Conservation (phyloP, 2,888 invertebrate species). For the Resseliella maxima region DNA sequence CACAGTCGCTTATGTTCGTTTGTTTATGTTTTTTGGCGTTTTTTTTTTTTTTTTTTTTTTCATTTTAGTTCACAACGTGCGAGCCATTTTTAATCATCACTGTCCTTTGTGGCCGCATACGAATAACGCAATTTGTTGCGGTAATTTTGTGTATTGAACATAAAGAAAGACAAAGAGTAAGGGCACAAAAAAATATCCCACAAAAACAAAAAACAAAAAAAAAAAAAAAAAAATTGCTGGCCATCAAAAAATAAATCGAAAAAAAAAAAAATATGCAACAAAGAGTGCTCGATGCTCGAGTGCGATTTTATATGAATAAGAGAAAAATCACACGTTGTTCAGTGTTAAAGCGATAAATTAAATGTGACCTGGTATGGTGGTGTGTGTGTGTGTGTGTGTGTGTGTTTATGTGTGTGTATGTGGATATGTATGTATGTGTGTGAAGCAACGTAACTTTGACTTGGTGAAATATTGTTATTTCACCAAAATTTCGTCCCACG, state of each 20-base stretch:
- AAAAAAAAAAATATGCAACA: not conserved
- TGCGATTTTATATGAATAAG: too few species aligned
- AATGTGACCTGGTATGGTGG: not conserved
- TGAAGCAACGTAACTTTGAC: not conserved
- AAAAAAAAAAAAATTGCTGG: too few species aligned
- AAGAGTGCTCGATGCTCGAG: not conserved
- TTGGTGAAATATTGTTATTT: conserved; percentile 42
- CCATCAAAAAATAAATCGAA: not conserved
- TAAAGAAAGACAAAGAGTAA: not conserved
- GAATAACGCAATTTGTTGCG: conserved; percentile 31
- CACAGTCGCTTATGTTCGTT: not conserved
- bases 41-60: not conserved
- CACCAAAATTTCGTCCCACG: conserved; percentile 26
- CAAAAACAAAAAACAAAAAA: not conserved
- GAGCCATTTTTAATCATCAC: conserved; percentile 45
- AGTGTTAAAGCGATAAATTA: conserved; percentile 46
- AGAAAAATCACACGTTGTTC: conserved; percentile 36
- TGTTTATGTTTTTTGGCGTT: not conserved
- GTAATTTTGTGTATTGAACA: not conserved
- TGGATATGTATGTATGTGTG: too few species aligned
- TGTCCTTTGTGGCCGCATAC: not conserved
- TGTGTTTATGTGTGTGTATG: too few species aligned
- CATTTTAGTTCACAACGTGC: not conserved
- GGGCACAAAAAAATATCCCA: not conserved
- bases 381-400: too few species aligned